Evolutionary conservation across 2,113 vertebrate species (phyloP), one percentile per base, ranked within the genome.

Genomic region (Pseudorectes ferrugineus): DNA sequence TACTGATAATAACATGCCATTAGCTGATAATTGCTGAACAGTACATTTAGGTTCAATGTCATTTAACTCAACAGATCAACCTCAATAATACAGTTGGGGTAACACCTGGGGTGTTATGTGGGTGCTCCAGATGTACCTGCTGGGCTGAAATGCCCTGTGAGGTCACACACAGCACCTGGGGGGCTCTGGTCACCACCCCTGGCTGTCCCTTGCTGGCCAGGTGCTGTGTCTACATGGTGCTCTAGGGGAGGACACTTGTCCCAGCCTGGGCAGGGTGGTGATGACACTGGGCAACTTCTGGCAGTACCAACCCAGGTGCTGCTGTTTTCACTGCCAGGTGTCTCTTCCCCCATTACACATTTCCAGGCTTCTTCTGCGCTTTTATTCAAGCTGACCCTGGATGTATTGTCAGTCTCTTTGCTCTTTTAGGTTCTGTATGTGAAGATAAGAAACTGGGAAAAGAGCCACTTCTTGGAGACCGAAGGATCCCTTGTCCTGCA

Each of bases 221-320:
- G 9, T n/a, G 45, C 28, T 79, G 5, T 68, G 1, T 40, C 13
- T 43, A 31, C 22, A 11, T 19, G 16, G 4, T 26, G 6, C 71
- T 21, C 31, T 38, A 70, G 33, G 28, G 12, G 2, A 77, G 15
- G 23, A 46, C 35, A 11, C 26, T 74, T 1, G 3, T 45, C 42
- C 45, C 63, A 74, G 42, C 5, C 42, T 70, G 72, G 29, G 20
- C 17, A 62, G 10, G 9, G 13, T 57, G 40, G 8, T 42, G 68
- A 38, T 31, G 33, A 18, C 28, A 38, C 0, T 3, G 7, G 15
- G 5, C 0, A 6, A 3, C 10, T 65, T n/a, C n/a, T 89, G 76
- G 19, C 22, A n/a, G 59, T 13, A 42, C 33, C 38, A 75, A 2
- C 14, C 13, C 19, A 24, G 8, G 24, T 33, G 28, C 24, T 76